These are phyloP conservation scores for Dasypus novemcinctus DNA, from an alignment of 2,113 vertebrate species.

Conservation along the genomic window DNA sequence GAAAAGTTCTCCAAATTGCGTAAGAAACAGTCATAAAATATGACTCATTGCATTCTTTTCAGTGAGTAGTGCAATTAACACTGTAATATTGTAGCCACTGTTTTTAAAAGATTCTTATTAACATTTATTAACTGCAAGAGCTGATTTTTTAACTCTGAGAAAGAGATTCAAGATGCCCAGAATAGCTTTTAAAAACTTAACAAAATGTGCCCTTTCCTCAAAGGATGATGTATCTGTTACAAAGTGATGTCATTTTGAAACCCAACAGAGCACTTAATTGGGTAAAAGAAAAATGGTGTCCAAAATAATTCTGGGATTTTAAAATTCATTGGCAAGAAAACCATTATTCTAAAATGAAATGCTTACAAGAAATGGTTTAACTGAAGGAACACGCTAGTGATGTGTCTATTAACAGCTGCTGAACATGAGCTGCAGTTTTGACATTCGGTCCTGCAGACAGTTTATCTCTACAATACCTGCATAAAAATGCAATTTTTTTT, in stretches of 20 bases:
- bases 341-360: conserved; percentile 37
- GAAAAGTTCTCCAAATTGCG: conserved; percentile 54
- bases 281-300: neutral
- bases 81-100: conserved; percentile 46
- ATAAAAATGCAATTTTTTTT: neutral
- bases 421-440: neutral
- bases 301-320: conserved; percentile 9
- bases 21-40: conserved; percentile 60
- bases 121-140: conserved; percentile 66
- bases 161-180: conserved; percentile 53
- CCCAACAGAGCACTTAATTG: conserved; percentile 40
- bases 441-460: neutral
- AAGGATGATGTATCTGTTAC: conserved; percentile 31
- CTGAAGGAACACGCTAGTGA: conserved; percentile 7
- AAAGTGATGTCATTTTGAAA: conserved; percentile 54
- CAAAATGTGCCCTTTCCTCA: conserved; percentile 40
- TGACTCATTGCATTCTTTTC: conserved; percentile 61
- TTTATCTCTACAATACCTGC: neutral
- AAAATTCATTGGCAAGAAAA: conserved; percentile 30
- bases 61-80: conserved; percentile 69
- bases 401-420: neutral
- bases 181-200: conserved; percentile 26
- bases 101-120: conserved; percentile 59
- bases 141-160: conserved; percentile 44
- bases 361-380: neutral